These are phyloP conservation scores for Falco concolor DNA, from an alignment of 2,797 vertebrate genomes.

Conservation along the genomic window DNA sequence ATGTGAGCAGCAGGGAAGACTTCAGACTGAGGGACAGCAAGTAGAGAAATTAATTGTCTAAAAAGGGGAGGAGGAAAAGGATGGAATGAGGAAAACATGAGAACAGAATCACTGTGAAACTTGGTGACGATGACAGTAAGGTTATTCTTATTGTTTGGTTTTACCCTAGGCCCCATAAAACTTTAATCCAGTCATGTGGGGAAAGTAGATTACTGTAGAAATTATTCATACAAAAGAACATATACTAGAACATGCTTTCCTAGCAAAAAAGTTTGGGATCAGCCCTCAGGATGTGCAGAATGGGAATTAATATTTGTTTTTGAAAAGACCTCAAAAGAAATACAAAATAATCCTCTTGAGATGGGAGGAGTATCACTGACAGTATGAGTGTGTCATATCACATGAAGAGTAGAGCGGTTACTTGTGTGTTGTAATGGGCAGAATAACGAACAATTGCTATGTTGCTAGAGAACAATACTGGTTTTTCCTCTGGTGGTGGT, in stretches of 20 bases:
- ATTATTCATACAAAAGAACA: constrained; percentile 10
- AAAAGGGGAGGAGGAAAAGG: constrained; percentile 13
- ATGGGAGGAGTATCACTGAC: constrained; percentile 42
- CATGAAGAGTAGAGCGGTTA: constrained; percentile 6
- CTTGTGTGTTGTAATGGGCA: constrained; percentile 27
- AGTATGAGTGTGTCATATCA: constrained; percentile 1
- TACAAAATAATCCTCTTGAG: constrained; percentile 22
- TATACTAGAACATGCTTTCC: not conserved
- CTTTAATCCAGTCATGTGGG: constrained; percentile 66
- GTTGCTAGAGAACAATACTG: constrained; percentile 10
- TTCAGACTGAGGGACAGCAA: constrained; percentile 46
- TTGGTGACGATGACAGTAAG: constrained; percentile 35
- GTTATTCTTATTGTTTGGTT: constrained; percentile 46
- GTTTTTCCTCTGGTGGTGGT: not conserved
- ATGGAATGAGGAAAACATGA: constrained; percentile 27
- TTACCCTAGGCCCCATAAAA: constrained; percentile 57
- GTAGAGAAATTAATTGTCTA: constrained; percentile 38
- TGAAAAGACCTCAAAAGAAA: not conserved
- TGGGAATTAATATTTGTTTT: not conserved
- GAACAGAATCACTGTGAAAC: constrained; percentile 2
- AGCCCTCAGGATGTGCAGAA: not conserved
- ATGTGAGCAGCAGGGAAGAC: constrained; percentile 59
- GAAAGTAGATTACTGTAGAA: constrained; percentile 58
- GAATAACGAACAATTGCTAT: not conserved
- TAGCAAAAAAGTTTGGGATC: constrained; percentile 1